phyloP scores from a whole-genome alignment of 2,888 invertebrate species.

The Nemotelus pantherinus region DNA sequence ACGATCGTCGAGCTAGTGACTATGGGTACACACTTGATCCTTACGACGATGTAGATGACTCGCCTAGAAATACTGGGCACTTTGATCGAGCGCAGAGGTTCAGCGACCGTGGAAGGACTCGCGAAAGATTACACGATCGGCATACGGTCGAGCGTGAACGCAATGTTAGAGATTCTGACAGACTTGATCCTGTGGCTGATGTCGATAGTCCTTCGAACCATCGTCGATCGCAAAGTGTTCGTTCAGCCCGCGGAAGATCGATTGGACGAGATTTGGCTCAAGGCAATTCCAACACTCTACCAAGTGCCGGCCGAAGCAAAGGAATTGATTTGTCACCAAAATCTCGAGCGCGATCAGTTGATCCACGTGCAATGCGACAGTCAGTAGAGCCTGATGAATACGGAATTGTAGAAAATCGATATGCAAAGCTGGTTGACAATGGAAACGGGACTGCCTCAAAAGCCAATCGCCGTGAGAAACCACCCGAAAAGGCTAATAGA shows the following conservation, averaged over 20 bases:
- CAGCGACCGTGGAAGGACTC: conserved; percentile 59
- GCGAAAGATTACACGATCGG: conserved; percentile 63
- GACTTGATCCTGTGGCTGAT: conserved; percentile 59
- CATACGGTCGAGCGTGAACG: conserved; percentile 67
- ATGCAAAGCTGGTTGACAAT: conserved; percentile 68
- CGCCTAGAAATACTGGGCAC: conserved; percentile 7
- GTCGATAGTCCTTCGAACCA: conserved; percentile 53
- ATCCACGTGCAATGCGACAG: conserved; percentile 59
- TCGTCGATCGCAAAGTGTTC: conserved; percentile 58
- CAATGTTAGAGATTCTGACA: conserved; percentile 60
- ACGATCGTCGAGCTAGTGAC: conserved; percentile 3
- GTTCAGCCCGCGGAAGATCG: conserved; percentile 57
- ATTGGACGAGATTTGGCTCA: conserved; percentile 5
- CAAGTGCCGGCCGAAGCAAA: conserved; percentile 53
- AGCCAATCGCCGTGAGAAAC: background rate
- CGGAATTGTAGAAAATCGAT: conserved; percentile 75
- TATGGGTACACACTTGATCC: conserved; percentile 8
- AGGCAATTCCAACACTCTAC: conserved; percentile 51
- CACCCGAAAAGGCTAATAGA: conserved; percentile 36
- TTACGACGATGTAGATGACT: conserved; percentile 12
- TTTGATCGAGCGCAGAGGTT: conserved; percentile 53
- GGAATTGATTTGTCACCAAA: conserved; percentile 46
- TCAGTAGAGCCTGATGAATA: conserved; percentile 63
- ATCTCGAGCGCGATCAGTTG: conserved; percentile 61
- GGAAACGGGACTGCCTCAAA: background rate